Percentiles rank a stretch among this genome's conserved stretches.
phyloP scores from a whole-genome alignment of 2,888 invertebrate species.

The Fragum whitleyi region DNA sequence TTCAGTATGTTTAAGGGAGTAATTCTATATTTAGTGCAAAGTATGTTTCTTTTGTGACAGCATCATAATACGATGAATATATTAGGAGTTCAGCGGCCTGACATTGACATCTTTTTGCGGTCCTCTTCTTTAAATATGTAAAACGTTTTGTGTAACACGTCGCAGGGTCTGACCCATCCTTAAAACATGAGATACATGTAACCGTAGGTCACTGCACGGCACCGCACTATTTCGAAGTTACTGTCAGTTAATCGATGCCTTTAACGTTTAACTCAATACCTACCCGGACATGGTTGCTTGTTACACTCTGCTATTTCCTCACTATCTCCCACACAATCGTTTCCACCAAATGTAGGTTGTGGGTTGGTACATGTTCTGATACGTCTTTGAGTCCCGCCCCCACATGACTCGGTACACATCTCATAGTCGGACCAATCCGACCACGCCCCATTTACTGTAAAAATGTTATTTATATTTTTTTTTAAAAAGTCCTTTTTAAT shows the following conservation, averaged over 20 bases:
- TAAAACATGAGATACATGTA: too few relatives aligned
- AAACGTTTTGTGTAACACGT: not conserved
- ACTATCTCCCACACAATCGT: not conserved
- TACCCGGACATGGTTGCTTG: not conserved
- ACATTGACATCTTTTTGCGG: too few relatives aligned
- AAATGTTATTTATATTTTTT: too few relatives aligned
- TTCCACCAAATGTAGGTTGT: not conserved
- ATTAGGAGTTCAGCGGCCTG: too few relatives aligned
- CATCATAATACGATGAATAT: too few relatives aligned
- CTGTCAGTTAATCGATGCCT: too few relatives aligned
- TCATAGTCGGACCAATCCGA: not conserved
- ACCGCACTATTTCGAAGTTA: too few relatives aligned
- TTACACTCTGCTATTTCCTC: not conserved
- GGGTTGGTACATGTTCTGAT: slow-evolving; percentile 11
- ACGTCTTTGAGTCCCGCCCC: not conserved
- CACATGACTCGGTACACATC: not conserved
- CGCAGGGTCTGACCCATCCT: not conserved
- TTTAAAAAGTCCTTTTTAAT: not conserved
- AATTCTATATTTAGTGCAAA: too few relatives aligned
- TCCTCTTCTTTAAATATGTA: too few relatives aligned
- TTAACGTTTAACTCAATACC: not conserved
- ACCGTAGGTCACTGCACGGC: too few relatives aligned
- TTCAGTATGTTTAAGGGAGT: too few relatives aligned
- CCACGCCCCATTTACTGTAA: slow-evolving; percentile 10
- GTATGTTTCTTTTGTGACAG: too few relatives aligned